A percentile compares a stretch with the other conserved stretches of the same genome.
These are phyloP conservation scores for Pseudolaguvia tuberculata DNA, from an alignment of 2,113 vertebrate species.

Conservation along the genomic window DNA sequence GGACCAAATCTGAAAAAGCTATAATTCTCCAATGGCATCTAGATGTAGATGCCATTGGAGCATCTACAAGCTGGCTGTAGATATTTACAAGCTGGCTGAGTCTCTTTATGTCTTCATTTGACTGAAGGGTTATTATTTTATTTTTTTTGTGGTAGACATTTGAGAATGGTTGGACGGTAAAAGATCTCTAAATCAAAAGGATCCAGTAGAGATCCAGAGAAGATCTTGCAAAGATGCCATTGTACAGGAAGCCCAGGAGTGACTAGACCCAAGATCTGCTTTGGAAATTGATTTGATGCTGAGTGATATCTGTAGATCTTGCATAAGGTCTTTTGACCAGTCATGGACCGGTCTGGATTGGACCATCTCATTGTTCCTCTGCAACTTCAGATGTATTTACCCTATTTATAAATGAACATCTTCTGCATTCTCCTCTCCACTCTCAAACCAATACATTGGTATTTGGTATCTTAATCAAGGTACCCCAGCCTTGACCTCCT, in stretches of 20 bases:
- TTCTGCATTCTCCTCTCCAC: too few relatives aligned
- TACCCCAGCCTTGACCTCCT: too few relatives aligned
- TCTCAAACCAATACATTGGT: too few relatives aligned
- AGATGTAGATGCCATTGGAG: not conserved
- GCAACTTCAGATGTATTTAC: too few relatives aligned
- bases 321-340: not conserved
- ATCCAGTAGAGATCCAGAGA: too few relatives aligned
- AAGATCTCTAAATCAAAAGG: not conserved
- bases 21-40: not conserved
- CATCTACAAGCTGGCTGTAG: too few relatives aligned
- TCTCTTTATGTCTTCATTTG: too few relatives aligned
- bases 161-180: not conserved
- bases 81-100: too few relatives aligned
- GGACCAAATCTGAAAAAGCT: conserved; percentile 8
- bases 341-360: not conserved
- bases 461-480: too few relatives aligned
- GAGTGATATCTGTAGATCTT: not conserved
- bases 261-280: not conserved
- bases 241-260: not conserved
- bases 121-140: too few relatives aligned
- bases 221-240: not conserved
- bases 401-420: too few relatives aligned
- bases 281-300: not conserved
- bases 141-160: not conserved
- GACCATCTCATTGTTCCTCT: not conserved